These are phyloP conservation scores for Lindbergichthys nudifrons DNA, from an alignment of 2,797 vertebrate genomes.

Conservation along the genomic window DNA sequence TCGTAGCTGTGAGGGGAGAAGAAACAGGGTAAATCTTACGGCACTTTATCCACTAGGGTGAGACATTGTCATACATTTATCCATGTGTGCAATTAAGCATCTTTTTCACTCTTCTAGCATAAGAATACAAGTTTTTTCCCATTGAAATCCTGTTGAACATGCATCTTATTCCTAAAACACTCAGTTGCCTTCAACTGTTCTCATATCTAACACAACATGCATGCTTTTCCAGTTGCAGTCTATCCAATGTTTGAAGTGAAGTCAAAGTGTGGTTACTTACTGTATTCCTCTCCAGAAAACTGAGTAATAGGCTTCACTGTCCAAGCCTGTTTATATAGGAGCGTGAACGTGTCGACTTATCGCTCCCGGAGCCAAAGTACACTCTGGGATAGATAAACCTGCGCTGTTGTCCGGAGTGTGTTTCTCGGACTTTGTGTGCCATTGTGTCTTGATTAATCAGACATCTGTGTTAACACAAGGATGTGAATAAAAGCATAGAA, in stretches of 20 bases:
- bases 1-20: slow-evolving; percentile 56
- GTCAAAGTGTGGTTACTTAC: slow-evolving; percentile 78
- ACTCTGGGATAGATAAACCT: slow-evolving; percentile 76
- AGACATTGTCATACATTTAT: slow-evolving; percentile 55
- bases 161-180: background rate
- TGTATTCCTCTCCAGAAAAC: slow-evolving; percentile 66
- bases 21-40: slow-evolving; percentile 6
- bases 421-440: slow-evolving; percentile 27
- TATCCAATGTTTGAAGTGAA: slow-evolving; percentile 3
- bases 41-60: slow-evolving; percentile 70
- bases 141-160: background rate
- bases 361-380: slow-evolving; percentile 83
- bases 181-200: background rate
- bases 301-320: slow-evolving; percentile 40
- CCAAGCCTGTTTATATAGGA: slow-evolving; percentile 80
- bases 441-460: slow-evolving; percentile 49
- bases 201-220: background rate
- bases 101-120: background rate
- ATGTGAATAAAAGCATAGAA: slow-evolving; percentile 3
- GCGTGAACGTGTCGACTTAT: slow-evolving; percentile 79
- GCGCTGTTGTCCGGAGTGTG: slow-evolving; percentile 27
- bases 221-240: background rate
- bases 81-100: background rate
- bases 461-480: slow-evolving; percentile 2
- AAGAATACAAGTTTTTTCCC: background rate